Conservation (phyloP, 2,797 vertebrate species). For the Monodelphis domestica region DNA sequence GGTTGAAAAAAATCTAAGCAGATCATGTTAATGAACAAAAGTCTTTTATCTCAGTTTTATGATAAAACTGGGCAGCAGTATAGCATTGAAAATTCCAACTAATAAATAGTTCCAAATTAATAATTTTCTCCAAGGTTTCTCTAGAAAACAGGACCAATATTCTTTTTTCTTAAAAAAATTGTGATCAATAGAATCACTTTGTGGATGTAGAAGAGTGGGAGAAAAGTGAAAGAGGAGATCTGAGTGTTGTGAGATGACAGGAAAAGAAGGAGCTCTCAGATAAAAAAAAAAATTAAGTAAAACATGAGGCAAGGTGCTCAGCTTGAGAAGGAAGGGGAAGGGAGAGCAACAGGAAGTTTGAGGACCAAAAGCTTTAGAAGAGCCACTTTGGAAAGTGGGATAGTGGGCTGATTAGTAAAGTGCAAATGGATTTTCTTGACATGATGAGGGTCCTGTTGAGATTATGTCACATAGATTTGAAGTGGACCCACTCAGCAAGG, state of each 20-base stretch:
- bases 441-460: neutral
- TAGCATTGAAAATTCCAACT: constrained; percentile 79
- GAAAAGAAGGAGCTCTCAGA: neutral
- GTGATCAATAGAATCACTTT: too few relatives aligned
- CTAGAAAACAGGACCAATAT: constrained; percentile 81
- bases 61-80: constrained; percentile 77
- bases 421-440: neutral
- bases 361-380: neutral
- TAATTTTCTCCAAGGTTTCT: constrained; percentile 85
- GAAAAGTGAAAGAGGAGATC: neutral
- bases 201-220: neutral
- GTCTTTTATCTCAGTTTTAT: constrained; percentile 77
- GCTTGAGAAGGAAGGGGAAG: neutral
- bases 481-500: neutral
- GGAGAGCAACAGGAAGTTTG: neutral
- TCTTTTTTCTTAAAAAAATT: constrained; percentile 63
- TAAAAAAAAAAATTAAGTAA: too few relatives aligned
- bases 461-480: neutral
- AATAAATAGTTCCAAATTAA: constrained; percentile 90
- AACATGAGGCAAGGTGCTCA: too few relatives aligned
- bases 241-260: neutral
- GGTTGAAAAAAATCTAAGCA: constrained; percentile 79
- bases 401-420: neutral
- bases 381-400: neutral
- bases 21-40: constrained; percentile 80